These are phyloP conservation scores for Micromussa lordhowensis DNA, from an alignment of 92 coral and sea anemone genomes.

Conservation along the genomic window DNA sequence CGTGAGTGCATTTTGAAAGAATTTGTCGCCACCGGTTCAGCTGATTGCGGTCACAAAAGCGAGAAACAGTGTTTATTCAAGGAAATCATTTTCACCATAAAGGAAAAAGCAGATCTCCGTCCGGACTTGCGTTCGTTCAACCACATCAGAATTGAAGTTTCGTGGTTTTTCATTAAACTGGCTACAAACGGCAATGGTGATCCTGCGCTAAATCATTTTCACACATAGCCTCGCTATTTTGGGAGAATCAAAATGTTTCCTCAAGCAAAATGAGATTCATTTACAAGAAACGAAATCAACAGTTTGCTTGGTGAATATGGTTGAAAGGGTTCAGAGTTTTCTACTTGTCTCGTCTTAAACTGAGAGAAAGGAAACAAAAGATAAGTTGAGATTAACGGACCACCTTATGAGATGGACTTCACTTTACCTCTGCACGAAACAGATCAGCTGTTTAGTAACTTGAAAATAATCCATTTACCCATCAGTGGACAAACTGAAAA, in stretches of 20 bases:
- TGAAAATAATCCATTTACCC: not conserved
- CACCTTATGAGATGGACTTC: not conserved
- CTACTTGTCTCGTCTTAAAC: not conserved
- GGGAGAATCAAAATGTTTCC: no score
- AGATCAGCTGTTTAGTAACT: not conserved
- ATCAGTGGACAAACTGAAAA: not conserved
- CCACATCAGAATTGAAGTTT: not conserved
- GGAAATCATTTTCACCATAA: not conserved
- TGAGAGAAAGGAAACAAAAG: not conserved
- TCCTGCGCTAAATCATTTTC: not conserved
- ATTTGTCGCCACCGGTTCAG: not conserved
- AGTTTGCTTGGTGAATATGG: not conserved
- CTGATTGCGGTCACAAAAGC: slow-evolving; percentile 1
- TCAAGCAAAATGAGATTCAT: no score
- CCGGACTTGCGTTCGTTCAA: not conserved
- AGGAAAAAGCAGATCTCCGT: not conserved
- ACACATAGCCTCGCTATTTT: not conserved
- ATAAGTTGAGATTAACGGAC: not conserved
- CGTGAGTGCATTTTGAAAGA: not conserved
- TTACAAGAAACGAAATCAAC: no score
- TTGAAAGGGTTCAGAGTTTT: not conserved
- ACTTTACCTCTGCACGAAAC: not conserved
- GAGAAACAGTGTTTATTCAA: not conserved
- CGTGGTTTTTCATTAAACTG: not conserved
- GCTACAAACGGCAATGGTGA: slow-evolving; percentile 12